These are phyloP conservation scores for Coranthus polyacanthus DNA, from an alignment of 2,797 vertebrate genomes.

Conservation along the genomic window DNA sequence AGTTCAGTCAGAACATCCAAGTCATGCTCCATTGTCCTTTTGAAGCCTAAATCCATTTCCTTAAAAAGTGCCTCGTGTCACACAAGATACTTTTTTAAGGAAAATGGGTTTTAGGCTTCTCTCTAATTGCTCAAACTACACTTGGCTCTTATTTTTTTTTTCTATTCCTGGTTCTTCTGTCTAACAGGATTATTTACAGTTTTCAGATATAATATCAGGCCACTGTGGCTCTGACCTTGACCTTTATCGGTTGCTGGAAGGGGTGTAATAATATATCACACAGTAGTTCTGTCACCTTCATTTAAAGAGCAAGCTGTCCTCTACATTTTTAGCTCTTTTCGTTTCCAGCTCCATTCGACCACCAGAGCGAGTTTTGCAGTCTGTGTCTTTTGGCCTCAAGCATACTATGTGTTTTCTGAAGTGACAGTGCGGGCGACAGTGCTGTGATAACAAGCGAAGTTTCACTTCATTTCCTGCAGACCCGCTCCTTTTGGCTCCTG, in stretches of 20 bases:
- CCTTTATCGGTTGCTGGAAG: slow-evolving; percentile 23
- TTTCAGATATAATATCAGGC: slow-evolving; percentile 15
- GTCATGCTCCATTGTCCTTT: too few species aligned
- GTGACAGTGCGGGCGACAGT: not conserved
- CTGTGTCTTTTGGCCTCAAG: not conserved
- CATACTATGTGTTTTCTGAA: not conserved
- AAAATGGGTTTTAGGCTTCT: too few species aligned
- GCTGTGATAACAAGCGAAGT: not conserved
- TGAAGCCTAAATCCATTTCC: slow-evolving; percentile 2
- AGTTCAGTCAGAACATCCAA: slow-evolving; percentile 5
- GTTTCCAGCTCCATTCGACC: not conserved
- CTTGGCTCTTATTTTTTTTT: slow-evolving; percentile 21
- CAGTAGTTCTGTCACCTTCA: not conserved
- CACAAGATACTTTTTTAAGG: not conserved
- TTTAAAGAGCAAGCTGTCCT: slow-evolving; percentile 15
- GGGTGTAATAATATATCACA: slow-evolving; percentile 15
- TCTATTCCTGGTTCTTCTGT: slow-evolving; percentile 5
- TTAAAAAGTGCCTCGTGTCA: slow-evolving; percentile 19
- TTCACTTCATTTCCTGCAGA: too few species aligned
- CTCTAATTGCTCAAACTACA: slow-evolving; percentile 35
- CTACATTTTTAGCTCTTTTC: slow-evolving; percentile 4
- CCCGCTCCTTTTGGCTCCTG: too few species aligned
- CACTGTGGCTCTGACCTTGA: slow-evolving; percentile 29
- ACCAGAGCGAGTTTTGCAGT: not conserved
- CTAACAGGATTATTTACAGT: slow-evolving; percentile 28